Conservation (phyloP, 2,113 vertebrate genomes). For the Phyllostomus discolor region DNA sequence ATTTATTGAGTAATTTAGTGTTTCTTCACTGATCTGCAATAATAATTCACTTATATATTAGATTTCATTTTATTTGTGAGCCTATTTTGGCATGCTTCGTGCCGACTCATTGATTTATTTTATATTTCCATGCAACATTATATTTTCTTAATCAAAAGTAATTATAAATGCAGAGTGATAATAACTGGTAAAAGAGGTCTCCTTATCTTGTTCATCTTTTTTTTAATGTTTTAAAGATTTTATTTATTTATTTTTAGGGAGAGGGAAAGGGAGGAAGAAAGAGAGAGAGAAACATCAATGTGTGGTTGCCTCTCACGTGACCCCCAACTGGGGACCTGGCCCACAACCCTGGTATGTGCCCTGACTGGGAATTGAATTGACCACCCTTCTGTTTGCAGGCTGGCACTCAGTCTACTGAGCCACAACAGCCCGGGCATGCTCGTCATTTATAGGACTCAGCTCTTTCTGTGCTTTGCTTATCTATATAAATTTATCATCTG, state of each 20-base stretch:
- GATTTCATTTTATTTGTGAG: neutral
- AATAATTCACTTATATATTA: neutral
- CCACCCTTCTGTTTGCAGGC: too few species aligned
- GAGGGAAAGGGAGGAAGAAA: too few species aligned
- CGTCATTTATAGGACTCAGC: neutral
- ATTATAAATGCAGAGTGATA: neutral
- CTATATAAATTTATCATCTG: neutral
- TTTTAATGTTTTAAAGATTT: too few species aligned
- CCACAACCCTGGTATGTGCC: too few species aligned
- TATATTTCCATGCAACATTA: neutral
- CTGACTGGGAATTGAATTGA: too few species aligned
- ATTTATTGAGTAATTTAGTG: neutral
- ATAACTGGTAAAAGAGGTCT: neutral
- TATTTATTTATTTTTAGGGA: too few species aligned
- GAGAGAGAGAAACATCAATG: too few species aligned
- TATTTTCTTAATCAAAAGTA: neutral
- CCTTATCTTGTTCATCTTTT: neutral
- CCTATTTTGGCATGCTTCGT: neutral
- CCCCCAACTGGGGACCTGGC: too few species aligned
- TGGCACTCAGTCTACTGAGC: too few species aligned
- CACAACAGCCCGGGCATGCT: neutral
- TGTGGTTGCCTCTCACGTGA: too few species aligned
- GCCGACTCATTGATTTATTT: neutral
- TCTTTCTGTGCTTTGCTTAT: neutral
- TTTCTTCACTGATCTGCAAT: neutral